Evolutionary conservation across 1,140 invertebrate genomes (phyloP).

Genomic region (Drosophila orena): DNA sequence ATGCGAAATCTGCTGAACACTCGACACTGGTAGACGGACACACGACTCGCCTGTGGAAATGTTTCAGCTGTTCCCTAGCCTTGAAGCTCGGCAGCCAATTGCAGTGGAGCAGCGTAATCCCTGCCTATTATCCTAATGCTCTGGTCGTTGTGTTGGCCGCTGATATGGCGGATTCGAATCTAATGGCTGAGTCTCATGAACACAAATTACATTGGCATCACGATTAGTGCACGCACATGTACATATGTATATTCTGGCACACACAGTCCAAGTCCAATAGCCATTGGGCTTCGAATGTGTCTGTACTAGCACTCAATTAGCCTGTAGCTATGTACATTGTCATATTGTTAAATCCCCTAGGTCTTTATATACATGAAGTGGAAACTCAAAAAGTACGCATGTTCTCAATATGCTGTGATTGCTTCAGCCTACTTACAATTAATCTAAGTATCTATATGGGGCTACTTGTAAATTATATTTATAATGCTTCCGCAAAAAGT

Average conservation of each 20-base stretch:
- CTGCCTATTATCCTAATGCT: slow-evolving; percentile 32
- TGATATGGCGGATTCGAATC: slow-evolving; percentile 15
- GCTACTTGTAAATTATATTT: too few species aligned
- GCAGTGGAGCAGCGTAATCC: slow-evolving; percentile 31
- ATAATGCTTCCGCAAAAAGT: too few species aligned
- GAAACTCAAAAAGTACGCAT: too few species aligned
- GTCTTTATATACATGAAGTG: too few species aligned
- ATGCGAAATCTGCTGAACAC: not conserved
- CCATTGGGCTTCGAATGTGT: not conserved
- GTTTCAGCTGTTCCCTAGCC: slow-evolving; percentile 1
- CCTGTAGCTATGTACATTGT: not conserved
- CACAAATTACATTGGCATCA: slow-evolving; percentile 13
- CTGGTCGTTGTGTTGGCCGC: not conserved
- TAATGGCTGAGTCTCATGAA: slow-evolving; percentile 31
- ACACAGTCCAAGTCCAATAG: not conserved
- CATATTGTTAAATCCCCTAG: not conserved
- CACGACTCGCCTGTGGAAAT: slow-evolving; percentile 22
- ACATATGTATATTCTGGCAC: not conserved
- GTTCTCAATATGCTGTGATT: too few species aligned
- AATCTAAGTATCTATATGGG: too few species aligned
- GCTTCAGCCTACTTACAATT: too few species aligned
- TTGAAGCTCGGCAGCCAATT: not conserved
- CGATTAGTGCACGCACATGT: not conserved
- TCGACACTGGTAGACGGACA: not conserved
- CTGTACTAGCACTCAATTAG: slow-evolving; percentile 33